Evolutionary conservation across 2,797 vertebrate species (phyloP).

Genomic region (Jordanella pulchra): DNA sequence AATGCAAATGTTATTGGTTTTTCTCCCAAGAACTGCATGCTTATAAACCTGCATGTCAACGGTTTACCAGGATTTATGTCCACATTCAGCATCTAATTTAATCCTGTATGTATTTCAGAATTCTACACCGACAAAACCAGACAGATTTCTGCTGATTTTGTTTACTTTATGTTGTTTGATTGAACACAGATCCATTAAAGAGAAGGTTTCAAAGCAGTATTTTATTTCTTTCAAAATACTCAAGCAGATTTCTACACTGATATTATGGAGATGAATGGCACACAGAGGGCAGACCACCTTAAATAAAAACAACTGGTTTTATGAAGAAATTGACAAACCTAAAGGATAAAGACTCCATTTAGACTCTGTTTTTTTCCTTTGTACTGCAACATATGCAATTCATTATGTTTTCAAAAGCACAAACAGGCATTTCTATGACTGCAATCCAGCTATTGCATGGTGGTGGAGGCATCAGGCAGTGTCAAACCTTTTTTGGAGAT

Average conservation of each 20-base stretch:
- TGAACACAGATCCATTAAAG: not conserved
- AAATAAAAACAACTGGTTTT: not conserved
- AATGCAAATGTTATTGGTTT: not conserved
- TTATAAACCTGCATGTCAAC: not conserved
- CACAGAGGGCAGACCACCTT: not conserved
- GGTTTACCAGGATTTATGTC: not conserved
- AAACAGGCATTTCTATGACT: not conserved
- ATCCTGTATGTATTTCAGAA: not conserved
- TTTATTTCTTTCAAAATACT: not conserved
- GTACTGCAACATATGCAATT: not conserved
- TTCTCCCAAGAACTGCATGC: not conserved
- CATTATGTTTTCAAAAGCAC: not conserved
- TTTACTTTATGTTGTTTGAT: not conserved
- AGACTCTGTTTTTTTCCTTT: too few species aligned
- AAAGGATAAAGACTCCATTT: not conserved
- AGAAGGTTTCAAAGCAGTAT: not conserved
- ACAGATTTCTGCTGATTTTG: not conserved
- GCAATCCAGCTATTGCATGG: not conserved
- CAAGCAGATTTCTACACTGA: not conserved
- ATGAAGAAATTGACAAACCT: too few species aligned
- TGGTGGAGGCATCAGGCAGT: not conserved
- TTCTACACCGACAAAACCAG: not conserved
- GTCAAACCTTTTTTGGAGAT: not conserved
- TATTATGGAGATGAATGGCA: not conserved
- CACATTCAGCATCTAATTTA: not conserved